phyloP scores from a whole-genome alignment of 1,140 invertebrate species.

The Akabosia matsudoensis region DNA sequence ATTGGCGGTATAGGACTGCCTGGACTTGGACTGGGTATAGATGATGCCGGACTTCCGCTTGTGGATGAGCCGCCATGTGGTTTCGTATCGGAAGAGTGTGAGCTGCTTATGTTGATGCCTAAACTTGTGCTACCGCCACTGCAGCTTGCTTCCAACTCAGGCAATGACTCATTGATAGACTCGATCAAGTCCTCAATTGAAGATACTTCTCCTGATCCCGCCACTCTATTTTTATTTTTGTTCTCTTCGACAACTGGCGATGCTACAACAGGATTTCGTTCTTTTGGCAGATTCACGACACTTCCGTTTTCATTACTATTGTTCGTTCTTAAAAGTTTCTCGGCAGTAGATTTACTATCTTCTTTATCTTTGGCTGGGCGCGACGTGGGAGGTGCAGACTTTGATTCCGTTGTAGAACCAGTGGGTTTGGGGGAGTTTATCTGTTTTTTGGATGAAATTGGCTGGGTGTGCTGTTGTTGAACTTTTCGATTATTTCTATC shows the following conservation, averaged over 20 bases:
- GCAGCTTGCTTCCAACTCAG: constrained; percentile 28
- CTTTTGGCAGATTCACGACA: background rate
- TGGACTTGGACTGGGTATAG: constrained; percentile 16
- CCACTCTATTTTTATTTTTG: constrained; percentile 26
- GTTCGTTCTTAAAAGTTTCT: background rate
- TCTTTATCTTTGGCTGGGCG: background rate
- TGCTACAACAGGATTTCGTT: background rate
- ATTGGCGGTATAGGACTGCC: constrained; percentile 9
- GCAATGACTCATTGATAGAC: constrained; percentile 37
- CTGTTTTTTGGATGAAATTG: background rate
- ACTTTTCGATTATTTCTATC: background rate
- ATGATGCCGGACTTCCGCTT: constrained; percentile 24
- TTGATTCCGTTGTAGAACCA: background rate
- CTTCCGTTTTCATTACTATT: constrained; percentile 10
- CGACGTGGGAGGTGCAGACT: background rate
- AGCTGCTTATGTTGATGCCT: background rate
- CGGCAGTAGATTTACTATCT: background rate
- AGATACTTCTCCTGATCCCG: background rate
- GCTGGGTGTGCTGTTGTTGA: background rate
- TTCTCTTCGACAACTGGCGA: background rate
- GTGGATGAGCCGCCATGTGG: constrained; percentile 16
- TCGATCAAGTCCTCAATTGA: constrained; percentile 40
- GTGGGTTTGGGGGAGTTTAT: background rate
- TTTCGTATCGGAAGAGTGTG: background rate
- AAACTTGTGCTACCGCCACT: background rate